These are phyloP conservation scores for Microcaecilia unicolor DNA, from an alignment of 2,797 vertebrate species.

Conservation along the genomic window DNA sequence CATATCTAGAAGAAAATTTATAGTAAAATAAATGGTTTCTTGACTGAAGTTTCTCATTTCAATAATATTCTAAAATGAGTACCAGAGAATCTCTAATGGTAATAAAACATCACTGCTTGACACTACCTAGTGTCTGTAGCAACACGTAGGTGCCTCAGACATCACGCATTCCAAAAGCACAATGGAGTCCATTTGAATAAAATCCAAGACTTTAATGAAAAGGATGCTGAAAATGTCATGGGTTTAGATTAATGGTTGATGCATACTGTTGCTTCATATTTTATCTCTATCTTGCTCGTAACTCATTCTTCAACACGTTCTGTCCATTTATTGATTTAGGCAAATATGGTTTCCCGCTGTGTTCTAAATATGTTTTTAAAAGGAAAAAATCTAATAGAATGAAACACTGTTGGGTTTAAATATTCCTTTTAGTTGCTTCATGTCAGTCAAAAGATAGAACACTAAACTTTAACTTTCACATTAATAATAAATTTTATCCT, in stretches of 20 bases:
- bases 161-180: constrained; percentile 38
- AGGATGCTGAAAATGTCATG: constrained; percentile 37
- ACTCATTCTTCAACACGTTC: constrained; percentile 39
- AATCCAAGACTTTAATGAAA: constrained; percentile 35
- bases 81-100: constrained; percentile 33
- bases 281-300: constrained; percentile 40
- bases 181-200: constrained; percentile 41
- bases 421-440: constrained; percentile 33
- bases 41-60: constrained; percentile 34
- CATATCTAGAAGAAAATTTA: constrained; percentile 28
- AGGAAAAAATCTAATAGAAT: constrained; percentile 37
- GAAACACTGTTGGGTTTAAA: constrained; percentile 29
- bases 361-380: constrained; percentile 35
- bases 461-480: constrained; percentile 25
- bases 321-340: constrained; percentile 36
- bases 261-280: constrained; percentile 29
- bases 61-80: constrained; percentile 40
- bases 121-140: constrained; percentile 38
- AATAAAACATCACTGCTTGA: constrained; percentile 35
- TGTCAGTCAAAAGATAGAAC: constrained; percentile 25
- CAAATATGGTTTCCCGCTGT: constrained; percentile 43
- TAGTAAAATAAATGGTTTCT: constrained; percentile 32
- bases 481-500: constrained; percentile 20
- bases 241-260: constrained; percentile 38
- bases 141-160: constrained; percentile 42